Evolutionary conservation across 1,140 invertebrate species (phyloP).

Genomic region (Diorhabda elongata): DNA sequence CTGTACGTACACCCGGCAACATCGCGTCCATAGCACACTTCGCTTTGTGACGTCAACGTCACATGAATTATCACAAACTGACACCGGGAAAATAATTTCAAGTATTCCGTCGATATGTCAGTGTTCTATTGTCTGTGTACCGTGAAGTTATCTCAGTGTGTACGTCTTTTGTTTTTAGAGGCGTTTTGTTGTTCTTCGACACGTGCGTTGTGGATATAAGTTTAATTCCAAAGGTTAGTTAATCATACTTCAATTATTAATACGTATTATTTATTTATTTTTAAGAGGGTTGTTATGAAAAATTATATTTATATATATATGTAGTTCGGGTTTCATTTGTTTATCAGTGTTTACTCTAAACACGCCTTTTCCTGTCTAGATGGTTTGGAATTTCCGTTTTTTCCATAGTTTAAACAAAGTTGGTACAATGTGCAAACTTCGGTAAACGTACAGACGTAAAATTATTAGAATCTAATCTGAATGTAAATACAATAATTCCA

Average conservation of each 20-base stretch:
- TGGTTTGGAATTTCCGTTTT: conserved; percentile 15
- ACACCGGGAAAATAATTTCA: conserved; percentile 11
- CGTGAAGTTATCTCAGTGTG: conserved; percentile 5
- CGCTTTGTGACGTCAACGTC: conserved; percentile 19
- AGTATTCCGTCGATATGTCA: conserved; percentile 19
- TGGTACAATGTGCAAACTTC: neutral
- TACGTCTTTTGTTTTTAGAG: conserved; percentile 14
- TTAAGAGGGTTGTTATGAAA: too few relatives aligned
- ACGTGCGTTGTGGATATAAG: conserved; percentile 5
- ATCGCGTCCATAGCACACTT: conserved; percentile 11
- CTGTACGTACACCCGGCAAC: neutral
- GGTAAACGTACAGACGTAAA: too few relatives aligned
- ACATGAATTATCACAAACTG: conserved; percentile 18
- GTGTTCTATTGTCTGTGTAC: conserved; percentile 9
- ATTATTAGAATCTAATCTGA: too few relatives aligned
- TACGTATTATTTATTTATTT: neutral
- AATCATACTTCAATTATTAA: neutral
- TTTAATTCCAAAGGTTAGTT: conserved; percentile 8
- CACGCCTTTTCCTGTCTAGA: conserved; percentile 15
- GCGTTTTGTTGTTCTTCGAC: conserved; percentile 7
- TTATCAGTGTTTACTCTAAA: conserved; percentile 13
- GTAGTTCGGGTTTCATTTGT: neutral
- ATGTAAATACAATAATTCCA: too few relatives aligned
- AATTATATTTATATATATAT: too few relatives aligned
- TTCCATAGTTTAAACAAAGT: conserved; percentile 5